Evolutionary conservation across 2,888 invertebrate species (phyloP).

Genomic region (Villa cingulata): DNA sequence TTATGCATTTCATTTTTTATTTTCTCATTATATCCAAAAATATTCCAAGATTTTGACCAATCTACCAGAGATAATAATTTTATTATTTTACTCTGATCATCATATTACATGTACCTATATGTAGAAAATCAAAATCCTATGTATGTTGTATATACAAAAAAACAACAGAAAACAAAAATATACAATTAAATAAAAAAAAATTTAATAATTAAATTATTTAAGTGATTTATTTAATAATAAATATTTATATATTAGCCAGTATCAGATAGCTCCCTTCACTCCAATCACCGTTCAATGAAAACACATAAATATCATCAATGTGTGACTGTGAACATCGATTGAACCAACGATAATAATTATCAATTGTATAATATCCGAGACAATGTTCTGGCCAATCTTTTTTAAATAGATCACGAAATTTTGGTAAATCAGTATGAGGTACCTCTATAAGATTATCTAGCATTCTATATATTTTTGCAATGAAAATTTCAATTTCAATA

Average conservation of each 20-base stretch:
- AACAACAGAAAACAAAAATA: no score
- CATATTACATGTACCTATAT: slow-evolving; percentile 24
- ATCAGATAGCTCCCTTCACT: slow-evolving; percentile 28
- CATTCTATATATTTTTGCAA: background rate
- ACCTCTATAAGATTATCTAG: slow-evolving; percentile 11
- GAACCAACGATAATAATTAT: slow-evolving; percentile 22
- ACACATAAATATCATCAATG: slow-evolving; percentile 15
- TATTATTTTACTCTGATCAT: slow-evolving; percentile 17
- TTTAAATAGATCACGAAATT: slow-evolving; percentile 14
- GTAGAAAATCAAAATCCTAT: slow-evolving; percentile 31
- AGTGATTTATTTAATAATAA: background rate
- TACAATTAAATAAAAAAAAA: background rate
- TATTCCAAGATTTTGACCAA: slow-evolving; percentile 22
- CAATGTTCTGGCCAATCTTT: slow-evolving; percentile 13
- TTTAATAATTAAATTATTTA: background rate
- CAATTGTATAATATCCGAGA: slow-evolving; percentile 14
- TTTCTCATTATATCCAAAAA: slow-evolving; percentile 2
- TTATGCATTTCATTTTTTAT: background rate
- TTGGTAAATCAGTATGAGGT: slow-evolving; percentile 10
- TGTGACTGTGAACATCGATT: slow-evolving; percentile 17
- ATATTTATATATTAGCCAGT: slow-evolving; percentile 16
- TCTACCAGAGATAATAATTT: slow-evolving; percentile 23
- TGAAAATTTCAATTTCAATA: no score
- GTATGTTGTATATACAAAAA: no score
- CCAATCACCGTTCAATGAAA: slow-evolving; percentile 28